Base-by-base conservation (phyloP, 2,113 vertebrate genomes). In the Kryptolebias marmoratus region DNA sequence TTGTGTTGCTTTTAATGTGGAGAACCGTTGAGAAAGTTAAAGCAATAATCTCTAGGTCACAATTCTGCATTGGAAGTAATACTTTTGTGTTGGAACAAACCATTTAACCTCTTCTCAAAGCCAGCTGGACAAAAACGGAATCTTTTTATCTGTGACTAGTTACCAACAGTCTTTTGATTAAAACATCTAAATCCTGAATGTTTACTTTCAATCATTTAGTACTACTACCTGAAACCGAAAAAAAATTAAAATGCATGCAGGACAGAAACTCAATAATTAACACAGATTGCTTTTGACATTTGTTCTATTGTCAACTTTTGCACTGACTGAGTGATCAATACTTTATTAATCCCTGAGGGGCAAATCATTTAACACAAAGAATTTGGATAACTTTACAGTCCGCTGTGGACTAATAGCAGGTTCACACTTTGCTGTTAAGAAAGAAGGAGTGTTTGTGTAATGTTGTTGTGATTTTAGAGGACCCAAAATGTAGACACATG, bases 181-280 rank as follows among this genome's bases (percentile, higher is more conserved):
- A 72, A 71, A 79, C 68, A 59, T 77, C 64, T 31, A 59, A 64
- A 77, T 61, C 57, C 50, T 72, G 53, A 71, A 77, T 86, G 82
- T 80, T 88, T 84, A 83, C 32, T 36, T 36, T 36, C 7, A 7
- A 36, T 7, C 3, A 36, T 7, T 36, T 36, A 36, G 32, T 4
- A 36, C 32, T 3, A 36, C 32, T 22, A 22, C 22, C 3, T 36
- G 32, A 36, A 36, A 3, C 32, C 7, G 7, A 36, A 36, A 36
- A 92, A 91, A 89, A 16, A 88, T 89, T 88, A 92, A 84, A 73
- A 85, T 90, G 85, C 87, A 91, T 85, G 90, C 93, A 91, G 95
- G 95, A 95, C 95, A 96, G 94, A 94, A 96, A 94, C 93, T 95
- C 95, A 95, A 95, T 95, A 94, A 95, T 91, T 93, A 95, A 92